Evolutionary conservation across 2,888 invertebrate species (phyloP), one percentile per base, ranked within the genome.

Genomic region (Patella depressa): DNA sequence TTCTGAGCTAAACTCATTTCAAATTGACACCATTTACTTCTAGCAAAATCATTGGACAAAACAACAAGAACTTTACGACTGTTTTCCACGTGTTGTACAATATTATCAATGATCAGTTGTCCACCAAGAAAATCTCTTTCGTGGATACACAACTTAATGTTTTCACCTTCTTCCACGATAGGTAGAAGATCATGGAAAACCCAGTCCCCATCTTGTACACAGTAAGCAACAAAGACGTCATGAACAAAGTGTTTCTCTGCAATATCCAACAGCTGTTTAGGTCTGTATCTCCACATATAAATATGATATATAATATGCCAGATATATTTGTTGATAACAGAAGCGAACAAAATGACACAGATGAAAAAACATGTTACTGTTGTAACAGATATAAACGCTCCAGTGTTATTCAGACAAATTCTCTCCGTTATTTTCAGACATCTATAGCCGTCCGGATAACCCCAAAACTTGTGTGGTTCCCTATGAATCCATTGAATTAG

Each of bases 61-160:
- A 95, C 92, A 77, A 95, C 90, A 91, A 95, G 93, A 0, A 95
- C 93, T 7, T 93, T 93, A 24, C 93, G 91, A 0, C 95, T 95
- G 1, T 93, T 93, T 84, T 95, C 94, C 93, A 95, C 95, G 85
- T 94, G 94, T 0, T 94, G 93, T 0, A 95, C 93, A 81, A 95
- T 95, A 83, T 95, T 95, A 87, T 95, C 95, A 80, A 95, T 89
- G 78, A 95, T 95, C 3, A 94, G 93, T 0, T 94, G 92, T 0
- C 95, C 95, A 19, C 94, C 94, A 93, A 94, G 93, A 88, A 95
- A 95, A 85, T 95, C 95, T 71, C 95, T 92, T 87, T 95, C 95
- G 82, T 95, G 95, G 7, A 95, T 91, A 84, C 95, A 95, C 0
- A 95, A 53, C 29, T 72, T 57, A 3, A 83, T 71, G 3, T 76